Evolutionary conservation across 1,140 invertebrate species (phyloP), one percentile per base, ranked within the genome.

Genomic region (Halesus radiatus): DNA sequence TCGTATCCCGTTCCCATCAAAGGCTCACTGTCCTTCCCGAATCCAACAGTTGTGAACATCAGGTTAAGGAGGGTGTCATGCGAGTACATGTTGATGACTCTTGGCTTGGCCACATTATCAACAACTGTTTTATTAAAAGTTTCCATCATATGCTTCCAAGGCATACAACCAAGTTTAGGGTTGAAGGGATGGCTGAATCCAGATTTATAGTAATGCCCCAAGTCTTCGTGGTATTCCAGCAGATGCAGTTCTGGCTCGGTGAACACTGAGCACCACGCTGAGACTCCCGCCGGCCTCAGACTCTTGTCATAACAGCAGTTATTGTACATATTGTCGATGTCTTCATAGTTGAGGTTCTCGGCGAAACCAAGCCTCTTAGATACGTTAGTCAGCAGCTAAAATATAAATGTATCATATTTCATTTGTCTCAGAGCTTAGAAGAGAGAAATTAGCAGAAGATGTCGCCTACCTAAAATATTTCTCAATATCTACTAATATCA

Each of bases 171-270:
- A 8, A 96, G 90, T 53, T 91, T 90, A 10, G 85, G 85, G 72
- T 94, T 93, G n/a, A 92, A 88, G 81, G 91, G 85, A 80, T 92
- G 91, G 7, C 94, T 94, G 84, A 93, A 93, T 13, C 93, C 93
- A 66, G 90, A 88, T 77, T 90, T 91, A 85, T 94, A 95, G 84
- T 94, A 96, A 85, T 94, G 93, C 84, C 93, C 89, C 2, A 97
- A 87, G 88, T 97, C 96, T 85, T 95, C 93, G 13, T 90, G 87
- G 85, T 96, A 97, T 85, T 97, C 95, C 74, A 97, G 74, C 1
- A 95, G 85, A 70, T 92, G 86, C 1, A 95, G 87, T 81, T 96
- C 94, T 26, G 93, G 88, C 66, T 93, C 91, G 72, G 90, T 91
- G 84, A 96, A 95, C 52, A 85, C 85, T 0, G 92, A 90, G 85